Base-by-base conservation (phyloP, 2,113 vertebrate species). In the Neolamprologus tretocephalus region DNA sequence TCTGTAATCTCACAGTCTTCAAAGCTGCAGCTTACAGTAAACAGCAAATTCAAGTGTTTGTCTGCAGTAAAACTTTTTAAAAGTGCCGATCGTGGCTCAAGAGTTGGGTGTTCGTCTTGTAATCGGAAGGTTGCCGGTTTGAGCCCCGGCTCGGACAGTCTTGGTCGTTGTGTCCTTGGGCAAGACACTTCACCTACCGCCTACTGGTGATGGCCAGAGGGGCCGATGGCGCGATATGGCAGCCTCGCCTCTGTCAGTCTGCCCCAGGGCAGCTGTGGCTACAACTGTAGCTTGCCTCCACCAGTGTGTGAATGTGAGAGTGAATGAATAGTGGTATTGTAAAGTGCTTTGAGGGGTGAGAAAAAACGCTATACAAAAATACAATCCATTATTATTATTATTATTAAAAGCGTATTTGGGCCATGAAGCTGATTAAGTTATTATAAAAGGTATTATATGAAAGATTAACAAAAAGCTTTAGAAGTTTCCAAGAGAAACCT, bases 1-100 rank as follows among this genome's bases (percentile, higher is more conserved):
- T 88, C 16, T 83, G 85, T 73, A 80, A 85, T 68, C 79, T 85
- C 42, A 35, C 68, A 83, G 78, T 81, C 58, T 84, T 51, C 9
- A 71, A 37, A 54, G 37, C 10, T 42, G 47, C 55, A 21, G 21
- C 19, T 23, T 53, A 68, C 71, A 84, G n/a, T 17, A 9, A 79
- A 83, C 11, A 58, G 49, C 9, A 73, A 35, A 66, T 89, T 86
- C 31, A 58, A 66, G 21, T 31, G 42, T 33, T 51, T 42, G 51
- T 53, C 17, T 28, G 28, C 81, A 17, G 47, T 8, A 71, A 7
- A 71, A 7, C 7, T 31, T 87, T 33, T n/a, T 26, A 1, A 6
- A 58, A 2, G 26, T 58, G 55, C 26, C 0, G 2, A 58, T 16
- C 5, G 14, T 58, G 26, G 55, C 55, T 28, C 55, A 58, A 58